A percentile compares a stretch with the other conserved stretches of the same genome.
Evolutionary conservation across 2,113 vertebrate species (phyloP).

Genomic region (Poeciliopsis retropinna): DNA sequence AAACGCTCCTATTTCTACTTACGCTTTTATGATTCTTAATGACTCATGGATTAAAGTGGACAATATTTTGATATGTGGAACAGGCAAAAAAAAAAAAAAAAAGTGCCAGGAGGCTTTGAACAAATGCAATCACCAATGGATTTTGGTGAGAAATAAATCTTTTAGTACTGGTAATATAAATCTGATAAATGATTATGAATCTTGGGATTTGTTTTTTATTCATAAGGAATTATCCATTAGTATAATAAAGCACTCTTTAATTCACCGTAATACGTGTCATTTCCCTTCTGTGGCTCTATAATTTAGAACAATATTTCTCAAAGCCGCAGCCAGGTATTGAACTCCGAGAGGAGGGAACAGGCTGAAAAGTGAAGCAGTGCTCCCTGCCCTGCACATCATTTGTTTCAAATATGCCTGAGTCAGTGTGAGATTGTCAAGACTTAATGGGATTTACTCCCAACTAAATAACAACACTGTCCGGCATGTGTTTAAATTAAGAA

Average conservation of each 20-base stretch:
- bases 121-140: slow-evolving; percentile 34
- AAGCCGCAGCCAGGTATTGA: not conserved
- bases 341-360: not conserved
- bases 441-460: no score
- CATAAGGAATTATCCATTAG: slow-evolving; percentile 13
- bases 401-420: no score
- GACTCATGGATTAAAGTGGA: slow-evolving; percentile 39
- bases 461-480: no score
- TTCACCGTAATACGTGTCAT: not conserved
- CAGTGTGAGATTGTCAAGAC: no score
- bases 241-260: slow-evolving; percentile 17
- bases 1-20: slow-evolving; percentile 29
- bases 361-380: not conserved
- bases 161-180: slow-evolving; percentile 46
- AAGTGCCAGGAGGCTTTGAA: slow-evolving; percentile 17
- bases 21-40: slow-evolving; percentile 39
- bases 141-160: slow-evolving; percentile 38
- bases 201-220: slow-evolving; percentile 18
- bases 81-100: not conserved
- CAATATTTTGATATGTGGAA: slow-evolving; percentile 25
- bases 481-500: no score
- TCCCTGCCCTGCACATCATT: not conserved
- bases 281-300: not conserved
- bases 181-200: slow-evolving; percentile 40
- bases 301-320: not conserved